Evolutionary conservation across 2,113 vertebrate species (phyloP).

Genomic region (Alethe diademata): DNA sequence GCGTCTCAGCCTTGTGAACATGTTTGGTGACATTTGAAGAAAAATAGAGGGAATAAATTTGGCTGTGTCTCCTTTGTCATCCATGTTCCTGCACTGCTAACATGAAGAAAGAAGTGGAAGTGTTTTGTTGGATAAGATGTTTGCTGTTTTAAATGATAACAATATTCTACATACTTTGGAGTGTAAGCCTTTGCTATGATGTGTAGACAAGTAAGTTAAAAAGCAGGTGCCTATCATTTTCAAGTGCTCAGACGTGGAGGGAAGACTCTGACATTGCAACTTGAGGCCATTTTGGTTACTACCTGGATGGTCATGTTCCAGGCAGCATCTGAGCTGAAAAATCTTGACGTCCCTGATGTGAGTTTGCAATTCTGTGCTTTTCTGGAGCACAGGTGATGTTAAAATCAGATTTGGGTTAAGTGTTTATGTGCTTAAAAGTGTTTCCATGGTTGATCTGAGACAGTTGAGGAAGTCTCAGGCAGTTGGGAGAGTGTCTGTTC

Average conservation of each 20-base stretch:
- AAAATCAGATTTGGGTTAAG: background rate
- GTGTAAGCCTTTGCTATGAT: background rate
- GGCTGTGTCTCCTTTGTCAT: background rate
- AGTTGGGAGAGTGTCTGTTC: background rate
- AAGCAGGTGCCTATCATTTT: background rate
- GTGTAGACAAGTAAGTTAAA: background rate
- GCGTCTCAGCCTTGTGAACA: background rate
- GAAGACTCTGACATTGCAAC: too few species aligned
- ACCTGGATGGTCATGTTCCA: background rate
- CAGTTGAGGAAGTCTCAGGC: fast-evolving
- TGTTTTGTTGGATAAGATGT: background rate
- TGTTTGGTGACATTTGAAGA: background rate
- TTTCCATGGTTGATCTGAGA: background rate
- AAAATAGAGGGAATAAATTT: background rate
- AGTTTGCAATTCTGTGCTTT: background rate
- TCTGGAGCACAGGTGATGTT: background rate
- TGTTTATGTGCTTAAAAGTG: background rate
- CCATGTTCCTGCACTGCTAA: background rate
- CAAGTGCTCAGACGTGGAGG: background rate
- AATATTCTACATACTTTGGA: background rate
- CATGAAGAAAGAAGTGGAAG: background rate
- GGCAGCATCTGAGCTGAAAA: background rate
- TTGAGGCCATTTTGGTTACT: background rate
- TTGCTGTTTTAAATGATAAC: background rate
- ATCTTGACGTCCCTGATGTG: background rate